Percentiles rank a stretch among this genome's conserved stretches.
phyloP scores from a whole-genome alignment of 1,140 invertebrate genomes.

The Panagrolaimus sp. region DNA sequence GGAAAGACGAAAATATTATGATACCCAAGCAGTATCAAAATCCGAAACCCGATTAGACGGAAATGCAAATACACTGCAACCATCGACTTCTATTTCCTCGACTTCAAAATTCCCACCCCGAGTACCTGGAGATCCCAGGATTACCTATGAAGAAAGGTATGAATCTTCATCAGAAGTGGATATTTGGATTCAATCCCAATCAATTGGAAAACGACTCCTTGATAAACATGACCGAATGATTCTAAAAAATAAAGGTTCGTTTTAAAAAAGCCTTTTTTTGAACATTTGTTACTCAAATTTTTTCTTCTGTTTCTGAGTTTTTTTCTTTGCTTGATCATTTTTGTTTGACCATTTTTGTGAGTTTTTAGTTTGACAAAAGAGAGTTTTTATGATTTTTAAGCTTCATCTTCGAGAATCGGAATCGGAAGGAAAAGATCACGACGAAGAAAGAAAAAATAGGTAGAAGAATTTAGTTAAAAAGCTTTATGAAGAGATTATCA shows the following conservation, averaged over 20 bases:
- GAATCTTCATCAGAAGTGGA: slow-evolving; percentile 6
- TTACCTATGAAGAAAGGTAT: background rate
- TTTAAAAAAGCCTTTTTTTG: background rate
- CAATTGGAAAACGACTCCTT: slow-evolving; percentile 15
- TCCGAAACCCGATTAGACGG: slow-evolving; percentile 4
- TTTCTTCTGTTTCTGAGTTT: background rate
- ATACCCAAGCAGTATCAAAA: slow-evolving; percentile 3
- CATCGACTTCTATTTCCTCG: background rate
- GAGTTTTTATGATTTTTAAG: too few relatives aligned
- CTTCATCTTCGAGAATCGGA: too few relatives aligned
- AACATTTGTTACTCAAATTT: background rate
- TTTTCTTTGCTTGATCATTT: background rate
- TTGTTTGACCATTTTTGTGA: too few relatives aligned
- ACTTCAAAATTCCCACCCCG: background rate
- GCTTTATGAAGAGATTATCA: too few relatives aligned
- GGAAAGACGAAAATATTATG: slow-evolving; percentile 1
- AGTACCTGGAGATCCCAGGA: background rate
- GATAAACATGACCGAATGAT: slow-evolving; percentile 24
- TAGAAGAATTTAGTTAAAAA: too few relatives aligned
- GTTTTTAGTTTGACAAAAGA: too few relatives aligned
- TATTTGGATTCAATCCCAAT: slow-evolving; percentile 4
- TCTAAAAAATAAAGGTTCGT: slow-evolving; percentile 24
- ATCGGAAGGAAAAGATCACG: too few relatives aligned
- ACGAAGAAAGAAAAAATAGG: too few relatives aligned
- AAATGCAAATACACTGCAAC: background rate